Base-by-base conservation (phyloP, 2,113 vertebrate species). In the Triplophysa rosa region DNA sequence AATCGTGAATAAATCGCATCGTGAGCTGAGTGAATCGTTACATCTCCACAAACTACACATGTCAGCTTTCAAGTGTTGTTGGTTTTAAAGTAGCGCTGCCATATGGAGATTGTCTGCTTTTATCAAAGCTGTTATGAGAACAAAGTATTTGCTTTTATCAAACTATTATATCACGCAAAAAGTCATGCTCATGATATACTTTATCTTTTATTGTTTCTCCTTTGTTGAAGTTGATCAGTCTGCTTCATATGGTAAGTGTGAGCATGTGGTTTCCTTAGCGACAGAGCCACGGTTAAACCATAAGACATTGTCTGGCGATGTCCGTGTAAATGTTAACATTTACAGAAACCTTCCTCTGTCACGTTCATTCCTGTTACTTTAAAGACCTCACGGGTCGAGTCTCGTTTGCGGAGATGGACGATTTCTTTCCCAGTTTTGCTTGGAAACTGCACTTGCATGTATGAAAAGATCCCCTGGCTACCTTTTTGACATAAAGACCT, bases 211-310 rank as follows among this genome's bases (percentile, higher is more conserved):
- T 90, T 92, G 86, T 92, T 85, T 85, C 87, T 90, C 88, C 85
- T 83, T 83, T 88, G 87, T 89, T 82, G 92, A 93, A 93, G 91
- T 94, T 91, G 90, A 92, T 92, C 91, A 93, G 88, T 86, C 92
- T 84, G 90, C 91, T 83, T 89, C 91, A 52, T 94, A 86, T 90
- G 92, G 92, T 93, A 92, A 93, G 92, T 94, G 82, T 87, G 79
- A 84, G 89, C 91, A 92, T 88, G 90, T 72, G 11, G 78, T 67
- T 83, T 75, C 33, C 24, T 14, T 81, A 78, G 73, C 80, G 64
- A 74, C 80, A 83, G 67, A 74, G 75, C 64, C 59, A 63, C 37
- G 29, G 79, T 58, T 49, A 21, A 71, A 81, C 67, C 63, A 84
- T 75, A 29, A 80, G 84, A 80, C 81, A 83, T 76, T 37, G 64